Percentiles rank a stretch among this genome's conserved stretches.
phyloP scores from a whole-genome alignment of 2,888 invertebrate genomes.

The Morpho deidamia region DNA sequence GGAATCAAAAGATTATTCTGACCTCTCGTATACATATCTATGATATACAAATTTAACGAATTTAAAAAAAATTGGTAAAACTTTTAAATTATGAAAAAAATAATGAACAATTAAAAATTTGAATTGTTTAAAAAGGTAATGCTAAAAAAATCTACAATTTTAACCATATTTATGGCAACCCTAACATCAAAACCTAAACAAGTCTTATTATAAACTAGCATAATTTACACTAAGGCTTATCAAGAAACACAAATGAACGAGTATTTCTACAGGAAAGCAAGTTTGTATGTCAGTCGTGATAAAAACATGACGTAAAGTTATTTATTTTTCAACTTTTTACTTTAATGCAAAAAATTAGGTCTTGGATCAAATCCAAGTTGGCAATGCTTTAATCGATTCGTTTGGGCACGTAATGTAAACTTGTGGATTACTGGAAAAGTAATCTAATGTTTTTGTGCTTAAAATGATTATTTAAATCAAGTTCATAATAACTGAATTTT shows the following conservation, averaged over 20 bases:
- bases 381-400: neutral
- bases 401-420: neutral
- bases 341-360: too few species aligned
- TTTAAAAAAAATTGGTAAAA: too few species aligned
- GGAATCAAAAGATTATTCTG: too few species aligned
- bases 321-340: constrained; percentile 4
- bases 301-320: constrained; percentile 3
- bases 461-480: too few species aligned
- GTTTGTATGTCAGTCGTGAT: constrained; percentile 10
- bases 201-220: neutral
- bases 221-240: constrained; percentile 20
- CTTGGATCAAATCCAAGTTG: neutral
- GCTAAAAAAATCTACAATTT: too few species aligned
- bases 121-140: too few species aligned
- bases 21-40: too few species aligned
- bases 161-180: neutral
- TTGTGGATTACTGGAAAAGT: neutral
- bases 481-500: too few species aligned
- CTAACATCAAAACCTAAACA: constrained; percentile 7
- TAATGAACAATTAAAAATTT: too few species aligned
- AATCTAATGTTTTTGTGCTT: neutral
- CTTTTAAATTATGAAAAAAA: too few species aligned
- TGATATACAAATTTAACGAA: too few species aligned
- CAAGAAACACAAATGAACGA: constrained; percentile 14
- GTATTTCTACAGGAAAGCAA: constrained; percentile 9